phyloP scores from a whole-genome alignment of 2,113 vertebrate genomes.

The Cyphomyrus discorhynchus region DNA sequence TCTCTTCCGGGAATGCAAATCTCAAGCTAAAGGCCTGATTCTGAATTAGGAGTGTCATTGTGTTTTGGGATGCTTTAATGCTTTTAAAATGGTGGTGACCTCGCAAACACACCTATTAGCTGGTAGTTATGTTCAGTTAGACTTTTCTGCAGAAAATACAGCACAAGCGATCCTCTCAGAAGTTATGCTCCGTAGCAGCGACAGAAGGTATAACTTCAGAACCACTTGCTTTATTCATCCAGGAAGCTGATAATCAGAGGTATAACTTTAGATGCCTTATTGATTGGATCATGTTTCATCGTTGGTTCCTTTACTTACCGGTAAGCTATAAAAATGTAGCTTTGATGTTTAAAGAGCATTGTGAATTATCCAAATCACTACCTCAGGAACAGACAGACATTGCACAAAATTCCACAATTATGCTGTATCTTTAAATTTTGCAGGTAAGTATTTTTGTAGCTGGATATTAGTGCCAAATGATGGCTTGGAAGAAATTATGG shows the following conservation, averaged over 20 bases:
- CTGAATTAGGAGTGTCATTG: background rate
- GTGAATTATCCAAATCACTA: background rate
- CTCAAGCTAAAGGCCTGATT: background rate
- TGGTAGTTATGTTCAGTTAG: background rate
- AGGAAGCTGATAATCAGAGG: background rate
- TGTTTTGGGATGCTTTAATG: background rate
- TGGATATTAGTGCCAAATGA: background rate
- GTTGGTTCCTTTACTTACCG: background rate
- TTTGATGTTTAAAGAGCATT: background rate
- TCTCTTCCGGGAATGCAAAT: background rate
- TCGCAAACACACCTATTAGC: background rate
- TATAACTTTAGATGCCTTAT: background rate
- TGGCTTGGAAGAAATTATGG: background rate
- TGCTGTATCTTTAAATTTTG: background rate
- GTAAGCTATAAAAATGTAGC: background rate
- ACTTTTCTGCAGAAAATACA: background rate
- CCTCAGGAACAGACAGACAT: background rate
- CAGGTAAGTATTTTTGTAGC: background rate
- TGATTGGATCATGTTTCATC: background rate
- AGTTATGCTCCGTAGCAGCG: background rate
- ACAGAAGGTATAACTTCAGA: background rate
- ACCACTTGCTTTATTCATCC: background rate
- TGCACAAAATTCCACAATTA: background rate
- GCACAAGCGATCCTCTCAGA: background rate
- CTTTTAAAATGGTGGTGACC: background rate